These are phyloP conservation scores for Semicossyphus pulcher DNA, from an alignment of 2,113 vertebrate genomes.

Conservation along the genomic window DNA sequence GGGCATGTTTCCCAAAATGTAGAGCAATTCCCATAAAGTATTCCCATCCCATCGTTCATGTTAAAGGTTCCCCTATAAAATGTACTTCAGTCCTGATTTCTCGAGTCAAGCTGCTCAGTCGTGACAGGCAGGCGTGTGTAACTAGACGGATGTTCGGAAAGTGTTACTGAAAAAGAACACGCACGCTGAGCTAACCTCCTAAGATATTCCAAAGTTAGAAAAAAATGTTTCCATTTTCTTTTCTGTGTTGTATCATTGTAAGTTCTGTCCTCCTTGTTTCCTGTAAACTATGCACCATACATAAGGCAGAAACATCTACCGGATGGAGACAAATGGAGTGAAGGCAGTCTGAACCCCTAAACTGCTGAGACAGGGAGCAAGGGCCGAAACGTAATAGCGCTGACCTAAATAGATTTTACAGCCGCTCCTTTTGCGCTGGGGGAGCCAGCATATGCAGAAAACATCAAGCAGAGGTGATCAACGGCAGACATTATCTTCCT, in stretches of 20 bases:
- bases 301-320: constrained; percentile 56
- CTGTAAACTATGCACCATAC: constrained; percentile 32
- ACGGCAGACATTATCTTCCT: constrained; percentile 54
- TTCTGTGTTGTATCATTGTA: constrained; percentile 33
- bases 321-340: constrained; percentile 62
- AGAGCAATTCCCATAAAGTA: neutral
- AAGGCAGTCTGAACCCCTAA: constrained; percentile 45
- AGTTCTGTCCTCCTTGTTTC: constrained; percentile 50
- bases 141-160: constrained; percentile 7
- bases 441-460: constrained; percentile 69
- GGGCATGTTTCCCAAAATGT: neutral
- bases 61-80: constrained; percentile 9
- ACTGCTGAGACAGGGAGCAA: constrained; percentile 69
- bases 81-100: neutral
- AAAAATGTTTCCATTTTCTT: constrained; percentile 9
- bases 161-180: constrained; percentile 35
- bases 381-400: constrained; percentile 66
- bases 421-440: constrained; percentile 50
- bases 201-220: neutral
- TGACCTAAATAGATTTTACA: constrained; percentile 82
- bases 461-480: constrained; percentile 69
- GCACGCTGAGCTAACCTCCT: neutral
- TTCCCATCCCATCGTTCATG: neutral
- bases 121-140: constrained; percentile 1
- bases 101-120: neutral